Conservation (phyloP, 2,113 vertebrate species). For the Todiramphus chloris region DNA sequence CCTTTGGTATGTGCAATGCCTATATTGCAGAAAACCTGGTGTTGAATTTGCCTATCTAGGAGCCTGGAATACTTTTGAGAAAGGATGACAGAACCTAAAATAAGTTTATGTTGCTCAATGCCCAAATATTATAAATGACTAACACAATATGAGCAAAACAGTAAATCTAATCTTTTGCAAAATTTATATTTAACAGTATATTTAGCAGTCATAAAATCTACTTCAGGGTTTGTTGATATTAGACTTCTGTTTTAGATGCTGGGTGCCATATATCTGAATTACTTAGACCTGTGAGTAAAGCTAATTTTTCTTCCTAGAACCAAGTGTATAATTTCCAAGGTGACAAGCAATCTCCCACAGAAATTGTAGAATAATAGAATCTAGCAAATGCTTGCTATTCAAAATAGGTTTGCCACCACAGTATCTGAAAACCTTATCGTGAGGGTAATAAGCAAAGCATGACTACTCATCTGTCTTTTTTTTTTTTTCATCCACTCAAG, state of each 20-base stretch:
- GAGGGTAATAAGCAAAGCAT: constrained; percentile 6
- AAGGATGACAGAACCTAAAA: constrained; percentile 32
- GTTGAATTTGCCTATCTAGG: not conserved
- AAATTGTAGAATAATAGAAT: constrained; percentile 26
- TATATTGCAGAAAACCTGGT: not conserved
- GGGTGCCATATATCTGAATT: constrained; percentile 3
- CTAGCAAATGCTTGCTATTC: constrained; percentile 30
- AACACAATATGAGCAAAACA: constrained; percentile 19
- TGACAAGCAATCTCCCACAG: constrained; percentile 33
- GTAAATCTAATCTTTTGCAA: constrained; percentile 44
- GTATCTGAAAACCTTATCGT: not conserved
- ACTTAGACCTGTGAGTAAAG: constrained; percentile 3
- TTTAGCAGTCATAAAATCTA: constrained; percentile 49
- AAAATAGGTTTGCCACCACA: not conserved
- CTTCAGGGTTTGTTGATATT: not conserved
- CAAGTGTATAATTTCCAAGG: constrained; percentile 20
- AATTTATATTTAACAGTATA: constrained; percentile 48
- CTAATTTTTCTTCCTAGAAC: constrained; percentile 22
- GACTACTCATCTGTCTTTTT: not conserved
- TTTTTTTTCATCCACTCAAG: not conserved
- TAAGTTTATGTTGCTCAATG: constrained; percentile 33
- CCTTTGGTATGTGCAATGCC: not conserved
- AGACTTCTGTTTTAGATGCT: constrained; percentile 16
- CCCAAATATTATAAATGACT: constrained; percentile 25
- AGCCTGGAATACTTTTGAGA: constrained; percentile 4